These are phyloP conservation scores for Xiphydria camelus DNA, from an alignment of 2,888 invertebrate species.

Conservation along the genomic window DNA sequence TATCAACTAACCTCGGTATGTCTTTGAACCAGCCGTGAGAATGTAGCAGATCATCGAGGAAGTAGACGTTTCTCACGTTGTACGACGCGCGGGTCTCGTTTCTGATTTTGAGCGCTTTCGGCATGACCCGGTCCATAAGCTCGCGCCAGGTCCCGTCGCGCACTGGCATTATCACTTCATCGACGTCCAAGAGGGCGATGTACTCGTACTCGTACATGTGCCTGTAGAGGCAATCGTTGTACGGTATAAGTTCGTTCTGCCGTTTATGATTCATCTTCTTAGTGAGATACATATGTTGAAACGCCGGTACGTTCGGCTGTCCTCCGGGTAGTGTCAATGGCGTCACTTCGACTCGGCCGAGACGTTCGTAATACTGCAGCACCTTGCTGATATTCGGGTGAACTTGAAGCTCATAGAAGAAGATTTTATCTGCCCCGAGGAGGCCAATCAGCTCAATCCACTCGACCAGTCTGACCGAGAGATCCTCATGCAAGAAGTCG, in stretches of 20 bases:
- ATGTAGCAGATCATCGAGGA: conserved; percentile 83
- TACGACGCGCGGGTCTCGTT: conserved; percentile 75
- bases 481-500: conserved; percentile 89
- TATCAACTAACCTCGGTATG: conserved; percentile 69
- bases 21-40: conserved; percentile 79
- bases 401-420: conserved; percentile 85
- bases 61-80: conserved; percentile 91
- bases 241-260: conserved; percentile 92
- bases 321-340: conserved; percentile 85
- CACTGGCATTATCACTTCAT: conserved; percentile 92
- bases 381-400: conserved; percentile 91
- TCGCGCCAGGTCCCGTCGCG: conserved; percentile 74
- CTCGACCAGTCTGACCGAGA: conserved; percentile 86
- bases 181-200: conserved; percentile 89
- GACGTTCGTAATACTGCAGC: conserved; percentile 66
- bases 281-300: conserved; percentile 86
- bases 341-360: conserved; percentile 74
- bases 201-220: conserved; percentile 89
- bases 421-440: conserved; percentile 89
- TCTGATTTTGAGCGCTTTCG: conserved; percentile 70
- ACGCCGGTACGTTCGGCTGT: conserved; percentile 85
- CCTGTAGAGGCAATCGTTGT: conserved; percentile 94
- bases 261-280: conserved; percentile 92
- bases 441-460: conserved; percentile 89
- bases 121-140: conserved; percentile 74